A percentile compares a stretch with the other conserved stretches of the same genome.
phyloP scores from a whole-genome alignment of 2,113 vertebrate species.

The Climacteris rufus region DNA sequence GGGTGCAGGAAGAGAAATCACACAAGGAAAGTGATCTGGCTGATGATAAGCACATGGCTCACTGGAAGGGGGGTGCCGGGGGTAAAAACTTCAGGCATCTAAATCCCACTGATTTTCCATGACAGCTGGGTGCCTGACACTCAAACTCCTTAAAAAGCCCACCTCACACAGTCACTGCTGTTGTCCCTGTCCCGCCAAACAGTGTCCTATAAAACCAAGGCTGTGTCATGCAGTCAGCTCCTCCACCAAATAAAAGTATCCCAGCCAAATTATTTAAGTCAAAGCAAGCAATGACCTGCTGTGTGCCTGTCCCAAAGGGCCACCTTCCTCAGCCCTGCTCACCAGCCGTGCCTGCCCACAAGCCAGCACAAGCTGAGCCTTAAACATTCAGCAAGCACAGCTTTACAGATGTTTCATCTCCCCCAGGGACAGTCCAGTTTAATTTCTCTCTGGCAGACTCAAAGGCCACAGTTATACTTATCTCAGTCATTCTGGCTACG shows the following conservation, averaged over 20 bases:
- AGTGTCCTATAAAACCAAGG: background rate
- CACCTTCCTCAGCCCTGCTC: background rate
- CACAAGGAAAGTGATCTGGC: conserved; percentile 27
- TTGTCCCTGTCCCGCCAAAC: background rate
- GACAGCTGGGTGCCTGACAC: conserved; percentile 3
- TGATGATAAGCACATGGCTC: conserved; percentile 58
- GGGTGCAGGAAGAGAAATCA: conserved; percentile 37
- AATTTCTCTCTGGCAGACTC: conserved; percentile 39
- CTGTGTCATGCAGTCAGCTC: background rate
- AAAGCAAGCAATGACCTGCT: background rate
- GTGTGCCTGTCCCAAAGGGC: background rate
- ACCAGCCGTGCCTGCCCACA: background rate
- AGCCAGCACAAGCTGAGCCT: background rate
- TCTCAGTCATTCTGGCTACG: conserved; percentile 47
- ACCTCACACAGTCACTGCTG: background rate
- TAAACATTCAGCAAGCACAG: background rate
- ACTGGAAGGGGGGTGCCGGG: background rate
- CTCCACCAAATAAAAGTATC: background rate
- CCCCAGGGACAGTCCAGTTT: conserved; percentile 45
- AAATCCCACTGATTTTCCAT: conserved; percentile 22
- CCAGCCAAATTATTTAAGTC: background rate
- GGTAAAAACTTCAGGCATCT: conserved; percentile 12
- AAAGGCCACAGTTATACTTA: conserved; percentile 58
- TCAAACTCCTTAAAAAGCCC: background rate
- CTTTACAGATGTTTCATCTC: conserved; percentile 46